Base-by-base conservation (phyloP, 2,797 vertebrate species). In the Masticophis lateralis region DNA sequence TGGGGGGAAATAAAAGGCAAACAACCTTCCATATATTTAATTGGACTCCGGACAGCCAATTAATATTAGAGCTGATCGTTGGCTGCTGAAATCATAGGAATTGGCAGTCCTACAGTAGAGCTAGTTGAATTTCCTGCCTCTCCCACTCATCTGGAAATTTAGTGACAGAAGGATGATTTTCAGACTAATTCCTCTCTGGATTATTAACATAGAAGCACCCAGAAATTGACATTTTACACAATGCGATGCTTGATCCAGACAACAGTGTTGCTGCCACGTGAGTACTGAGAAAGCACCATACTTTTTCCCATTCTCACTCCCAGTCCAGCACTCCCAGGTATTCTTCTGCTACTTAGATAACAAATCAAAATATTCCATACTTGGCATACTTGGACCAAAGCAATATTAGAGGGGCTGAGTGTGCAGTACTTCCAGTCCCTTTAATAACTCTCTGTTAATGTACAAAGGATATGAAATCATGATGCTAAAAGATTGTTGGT, bases 161-260 rank as follows among this genome's bases (percentile, higher is more conserved):
- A 93, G 93, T 95, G 95, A 95, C 97, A 97, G 95, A 97, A 97
- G 96, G 96, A 96, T 96, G 97, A 95, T 95, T 97, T 96, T 95
- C 92, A 95, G 91, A 94, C 93, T 95, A 94, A 96, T 95, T 97
- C 79, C 59, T 96, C 27, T 95, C 95, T 95, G 95, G 93, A 95
- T 95, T 96, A 94, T 94, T 95, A 95, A 94, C 93, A 93, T 88
- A 95, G 89, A 96, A 93, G 88, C 94, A 96, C 95, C 92, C 90
- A 94, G 94, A 95, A 95, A 95, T 22, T 96, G 96, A 96, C 96
- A 97, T 97, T 97, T 97, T 96, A 94, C 96, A 95, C 92, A 96
- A 96, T 97, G 95, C 90, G 95, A 91, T 92, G 79, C 91, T 96
- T 92, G 94, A 96, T 95, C 94, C 94, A 96, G 94, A 88, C 92